Conservation (phyloP, 37 sponge, comb jelly and placozoan genomes). For the Aphrocallistes beatrix region DNA sequence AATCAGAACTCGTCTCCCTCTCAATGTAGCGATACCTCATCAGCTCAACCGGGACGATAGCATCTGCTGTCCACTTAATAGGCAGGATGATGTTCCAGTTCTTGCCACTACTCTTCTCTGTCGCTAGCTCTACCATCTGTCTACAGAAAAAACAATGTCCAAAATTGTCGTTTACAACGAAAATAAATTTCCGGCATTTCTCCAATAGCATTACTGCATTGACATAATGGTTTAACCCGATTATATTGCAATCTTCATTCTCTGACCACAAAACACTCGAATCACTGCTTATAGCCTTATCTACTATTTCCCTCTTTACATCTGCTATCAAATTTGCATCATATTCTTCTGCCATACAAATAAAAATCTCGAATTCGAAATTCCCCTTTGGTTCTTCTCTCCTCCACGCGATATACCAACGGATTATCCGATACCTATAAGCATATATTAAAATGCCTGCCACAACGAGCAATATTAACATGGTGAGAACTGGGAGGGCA, state of each 20-base stretch:
- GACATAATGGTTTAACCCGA: background rate
- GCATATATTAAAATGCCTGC: background rate
- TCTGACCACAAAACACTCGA: background rate
- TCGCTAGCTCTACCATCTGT: background rate
- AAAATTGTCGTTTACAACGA: background rate
- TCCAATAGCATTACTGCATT: background rate
- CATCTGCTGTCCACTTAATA: background rate
- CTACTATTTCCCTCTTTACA: background rate
- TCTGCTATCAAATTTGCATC: background rate
- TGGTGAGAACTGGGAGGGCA: background rate
- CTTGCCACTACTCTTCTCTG: slow-evolving; percentile 9
- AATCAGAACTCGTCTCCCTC: background rate
- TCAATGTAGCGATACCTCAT: background rate
- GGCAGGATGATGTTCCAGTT: slow-evolving; percentile 11
- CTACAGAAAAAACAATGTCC: background rate
- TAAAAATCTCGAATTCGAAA: background rate
- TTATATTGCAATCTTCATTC: background rate
- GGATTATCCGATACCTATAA: background rate
- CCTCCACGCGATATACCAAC: slow-evolving; percentile 6
- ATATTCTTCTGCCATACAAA: background rate
- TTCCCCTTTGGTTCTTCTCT: background rate
- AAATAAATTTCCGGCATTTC: background rate
- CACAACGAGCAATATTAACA: background rate
- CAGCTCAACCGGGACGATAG: background rate
- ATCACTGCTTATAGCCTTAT: background rate